Percentiles rank a stretch among this genome's conserved stretches.
phyloP scores from a whole-genome alignment of 2,888 invertebrate species.

The Andrena bicolor region DNA sequence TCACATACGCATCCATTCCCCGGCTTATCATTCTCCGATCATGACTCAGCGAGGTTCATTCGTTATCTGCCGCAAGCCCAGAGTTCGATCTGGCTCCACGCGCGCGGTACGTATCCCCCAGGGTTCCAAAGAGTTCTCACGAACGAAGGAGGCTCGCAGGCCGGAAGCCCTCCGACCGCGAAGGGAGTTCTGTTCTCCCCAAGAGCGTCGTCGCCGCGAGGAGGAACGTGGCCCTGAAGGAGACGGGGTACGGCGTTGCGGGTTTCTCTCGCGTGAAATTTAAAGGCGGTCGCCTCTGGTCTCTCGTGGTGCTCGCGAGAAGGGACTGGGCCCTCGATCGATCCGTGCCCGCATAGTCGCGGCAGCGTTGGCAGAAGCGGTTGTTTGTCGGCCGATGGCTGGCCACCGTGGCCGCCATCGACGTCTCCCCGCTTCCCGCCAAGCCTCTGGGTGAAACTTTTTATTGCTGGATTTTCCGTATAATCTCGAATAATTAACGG shows the following conservation, averaged over 20 bases:
- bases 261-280: slow-evolving; percentile 72
- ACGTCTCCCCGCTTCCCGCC: slow-evolving; percentile 6
- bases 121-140: no score
- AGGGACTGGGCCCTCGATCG: slow-evolving; percentile 76
- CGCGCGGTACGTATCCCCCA: no score
- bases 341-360: slow-evolving; percentile 76
- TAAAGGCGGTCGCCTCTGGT: slow-evolving; percentile 68
- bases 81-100: no score
- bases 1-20: no score
- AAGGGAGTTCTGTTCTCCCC: neutral
- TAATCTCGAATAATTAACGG: slow-evolving; percentile 81
- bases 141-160: no score
- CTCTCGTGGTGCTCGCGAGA: slow-evolving; percentile 60
- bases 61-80: no score
- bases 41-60: no score
- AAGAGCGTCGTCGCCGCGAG: neutral
- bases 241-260: slow-evolving; percentile 44
- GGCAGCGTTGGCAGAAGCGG: slow-evolving; percentile 61
- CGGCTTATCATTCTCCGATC: no score
- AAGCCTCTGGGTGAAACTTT: slow-evolving; percentile 68
- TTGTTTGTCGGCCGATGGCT: slow-evolving; percentile 54
- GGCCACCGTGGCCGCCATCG: slow-evolving; percentile 40
- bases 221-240: slow-evolving; percentile 48
- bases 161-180: neutral
- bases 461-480: slow-evolving; percentile 77